Conservation (phyloP, 2,888 invertebrate genomes). For the Graphium colonna region DNA sequence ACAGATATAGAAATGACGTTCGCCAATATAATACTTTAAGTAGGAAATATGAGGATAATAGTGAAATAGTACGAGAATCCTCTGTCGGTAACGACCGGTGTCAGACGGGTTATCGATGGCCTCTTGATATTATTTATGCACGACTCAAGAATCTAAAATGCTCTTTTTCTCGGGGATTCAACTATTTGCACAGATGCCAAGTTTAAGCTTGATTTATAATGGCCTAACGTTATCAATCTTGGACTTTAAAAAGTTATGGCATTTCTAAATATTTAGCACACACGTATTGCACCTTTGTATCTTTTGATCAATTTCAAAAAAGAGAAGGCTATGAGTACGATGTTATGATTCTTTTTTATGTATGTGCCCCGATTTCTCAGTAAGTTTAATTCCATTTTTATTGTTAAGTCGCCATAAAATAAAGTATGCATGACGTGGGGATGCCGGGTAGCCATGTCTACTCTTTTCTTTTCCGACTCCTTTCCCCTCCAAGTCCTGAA, state of each 20-base stretch:
- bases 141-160: conserved; percentile 45
- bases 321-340: no score
- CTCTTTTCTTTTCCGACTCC: no score
- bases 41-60: conserved; percentile 31
- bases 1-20: conserved; percentile 25
- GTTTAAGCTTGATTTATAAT: conserved; percentile 54
- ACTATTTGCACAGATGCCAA: conserved; percentile 59
- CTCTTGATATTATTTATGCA: conserved; percentile 67
- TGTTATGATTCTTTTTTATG: no score
- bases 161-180: conserved; percentile 41
- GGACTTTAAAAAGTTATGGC: no score
- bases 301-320: no score
- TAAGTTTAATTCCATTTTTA: no score
- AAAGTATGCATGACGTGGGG: no score
- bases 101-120: conserved; percentile 45
- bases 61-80: conserved; percentile 39
- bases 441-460: no score
- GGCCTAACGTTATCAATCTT: conserved; percentile 24
- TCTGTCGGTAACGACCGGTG: conserved; percentile 32
- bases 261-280: no score
- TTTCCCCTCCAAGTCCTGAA: no score
- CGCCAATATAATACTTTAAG: neutral
- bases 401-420: no score
- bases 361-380: no score
- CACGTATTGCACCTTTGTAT: neutral